phyloP scores from a whole-genome alignment of 2,797 vertebrate genomes.

The Eutrigla gurnardus region DNA sequence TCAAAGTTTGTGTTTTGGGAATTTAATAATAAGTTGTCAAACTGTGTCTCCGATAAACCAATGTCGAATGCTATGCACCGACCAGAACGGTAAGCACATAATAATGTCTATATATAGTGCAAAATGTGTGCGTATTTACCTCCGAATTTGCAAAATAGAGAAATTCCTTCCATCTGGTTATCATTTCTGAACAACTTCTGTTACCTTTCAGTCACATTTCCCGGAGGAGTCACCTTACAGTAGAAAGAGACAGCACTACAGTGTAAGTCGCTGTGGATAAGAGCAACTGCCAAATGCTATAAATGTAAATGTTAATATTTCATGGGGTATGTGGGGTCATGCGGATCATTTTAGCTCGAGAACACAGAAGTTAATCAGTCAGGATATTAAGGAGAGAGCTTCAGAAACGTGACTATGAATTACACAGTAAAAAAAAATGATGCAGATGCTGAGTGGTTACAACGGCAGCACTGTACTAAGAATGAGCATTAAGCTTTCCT shows the following conservation, averaged over 20 bases:
- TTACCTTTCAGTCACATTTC: constrained; percentile 27
- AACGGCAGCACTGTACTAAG: not conserved
- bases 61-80: not conserved
- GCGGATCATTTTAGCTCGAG: constrained; percentile 36
- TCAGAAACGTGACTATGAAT: constrained; percentile 27
- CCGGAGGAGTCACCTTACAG: constrained; percentile 22
- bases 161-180: constrained; percentile 31
- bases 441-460: constrained; percentile 12
- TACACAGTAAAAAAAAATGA: constrained; percentile 1
- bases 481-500: no score
- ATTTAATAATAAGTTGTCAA: not conserved
- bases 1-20: not conserved
- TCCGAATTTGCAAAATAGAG: constrained; percentile 3
- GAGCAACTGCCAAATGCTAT: constrained; percentile 33
- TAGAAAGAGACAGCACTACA: constrained; percentile 14
- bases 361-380: constrained; percentile 38
- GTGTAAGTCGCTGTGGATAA: constrained; percentile 17
- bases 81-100: not conserved
- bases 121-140: constrained; percentile 12
- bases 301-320: constrained; percentile 39
- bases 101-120: not conserved
- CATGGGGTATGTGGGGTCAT: constrained; percentile 24
- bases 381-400: constrained; percentile 24
- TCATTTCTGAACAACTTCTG: constrained; percentile 17
- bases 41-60: not conserved